These are phyloP conservation scores for Lasioglossum morio DNA, from an alignment of 2,888 invertebrate species.

Conservation along the genomic window DNA sequence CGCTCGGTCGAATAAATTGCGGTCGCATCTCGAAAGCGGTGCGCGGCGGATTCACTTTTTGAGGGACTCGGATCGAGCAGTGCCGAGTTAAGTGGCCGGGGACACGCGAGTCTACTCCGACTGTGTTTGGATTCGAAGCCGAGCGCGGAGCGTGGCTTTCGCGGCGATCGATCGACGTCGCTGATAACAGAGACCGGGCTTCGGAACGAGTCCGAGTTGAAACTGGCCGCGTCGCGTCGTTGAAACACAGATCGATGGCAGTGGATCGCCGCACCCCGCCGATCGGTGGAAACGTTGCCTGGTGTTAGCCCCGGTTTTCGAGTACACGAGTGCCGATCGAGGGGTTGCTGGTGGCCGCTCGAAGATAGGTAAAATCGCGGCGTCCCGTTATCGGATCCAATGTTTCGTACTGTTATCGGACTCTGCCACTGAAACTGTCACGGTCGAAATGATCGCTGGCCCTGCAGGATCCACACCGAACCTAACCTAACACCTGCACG, in stretches of 20 bases:
- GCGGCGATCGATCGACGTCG: conserved; percentile 23
- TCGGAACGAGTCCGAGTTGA: not conserved
- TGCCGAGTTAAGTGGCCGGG: conserved; percentile 5
- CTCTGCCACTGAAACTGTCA: conserved; percentile 61
- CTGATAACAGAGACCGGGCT: conserved; percentile 47
- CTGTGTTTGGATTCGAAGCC: conserved; percentile 35
- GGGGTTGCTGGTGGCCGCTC: conserved; percentile 36
- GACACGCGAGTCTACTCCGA: conserved; percentile 23
- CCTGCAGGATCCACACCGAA: conserved; percentile 1
- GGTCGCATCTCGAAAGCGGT: not conserved
- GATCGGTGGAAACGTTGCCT: conserved; percentile 30
- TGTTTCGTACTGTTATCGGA: conserved; percentile 64
- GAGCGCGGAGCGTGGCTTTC: conserved; percentile 23
- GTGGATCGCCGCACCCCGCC: conserved; percentile 22
- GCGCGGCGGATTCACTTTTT: conserved; percentile 10
- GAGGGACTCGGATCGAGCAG: not conserved
- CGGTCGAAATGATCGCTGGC: conserved; percentile 44
- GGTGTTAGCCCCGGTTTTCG: conserved; percentile 56
- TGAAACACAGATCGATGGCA: conserved; percentile 35
- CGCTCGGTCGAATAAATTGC: not conserved
- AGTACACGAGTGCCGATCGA: conserved; percentile 42
- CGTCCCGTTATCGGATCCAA: conserved; percentile 54
- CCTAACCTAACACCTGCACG: not conserved
- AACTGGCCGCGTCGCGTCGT: not conserved
- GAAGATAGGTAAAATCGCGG: conserved; percentile 70